Evolutionary conservation across 2,113 vertebrate genomes (phyloP), one percentile per base, ranked within the genome.

Genomic region (Calyptomena viridis): DNA sequence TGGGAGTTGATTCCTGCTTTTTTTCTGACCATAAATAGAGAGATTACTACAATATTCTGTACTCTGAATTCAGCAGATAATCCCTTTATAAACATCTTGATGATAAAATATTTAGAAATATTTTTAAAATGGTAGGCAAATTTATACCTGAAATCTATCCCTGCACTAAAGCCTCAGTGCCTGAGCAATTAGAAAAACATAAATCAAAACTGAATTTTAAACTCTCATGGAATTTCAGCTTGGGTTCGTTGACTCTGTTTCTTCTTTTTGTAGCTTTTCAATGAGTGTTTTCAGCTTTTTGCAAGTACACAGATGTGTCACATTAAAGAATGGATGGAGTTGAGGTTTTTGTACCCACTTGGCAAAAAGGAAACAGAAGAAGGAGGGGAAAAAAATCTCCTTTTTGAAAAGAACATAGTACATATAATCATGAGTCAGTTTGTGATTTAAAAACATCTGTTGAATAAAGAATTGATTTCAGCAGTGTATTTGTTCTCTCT

Each of bases 401-500:
- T 78, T 84, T 84, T 44, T 59, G 55, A 50, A 86, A 96, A 90
- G 18, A 31, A 33, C 19, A 42, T 37, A 52, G 31, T 27, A 79
- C 30, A 25, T 68, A 78, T 79, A 94, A 95, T 85, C 78, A 40
- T 37, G 19, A 92, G 50, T 44, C 21, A 44, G 80, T 56, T 24
- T 87, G 60, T 86, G 72, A 91, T 92, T 87, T 90, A 69, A 95
- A 95, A 94, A 53, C n/a, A 84, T 49, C 33, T 95, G n/a, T 90
- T 95, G 85, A 97, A 96, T 80, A 83, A 66, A 88, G 49, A 91
- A 84, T 92, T 92, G 7, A 91, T 95, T 95, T 95, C 83, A 79
- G 27, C n/a, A 55, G 40, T 82, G 8, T 78, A 49, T 94, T 79
- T 94, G 58, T 76, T 97, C 67, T 92, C 37, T 63, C 20, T 86